Base-by-base conservation (phyloP, 2,113 vertebrate species). In the Brachirus orientalis region DNA sequence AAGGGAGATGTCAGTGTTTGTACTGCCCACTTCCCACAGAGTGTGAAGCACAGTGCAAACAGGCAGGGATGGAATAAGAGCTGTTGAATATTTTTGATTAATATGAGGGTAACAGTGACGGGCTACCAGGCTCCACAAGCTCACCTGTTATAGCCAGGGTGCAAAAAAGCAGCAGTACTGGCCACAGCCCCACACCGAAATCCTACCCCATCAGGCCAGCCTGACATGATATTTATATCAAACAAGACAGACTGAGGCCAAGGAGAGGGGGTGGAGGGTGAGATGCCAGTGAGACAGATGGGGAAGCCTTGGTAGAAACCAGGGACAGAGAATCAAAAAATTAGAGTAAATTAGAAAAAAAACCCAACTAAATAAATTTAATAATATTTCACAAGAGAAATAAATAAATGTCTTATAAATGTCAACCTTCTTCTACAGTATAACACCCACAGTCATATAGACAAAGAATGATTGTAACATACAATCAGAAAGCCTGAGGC, bases 151-250 rank as follows among this genome's bases (percentile, higher is more conserved):
- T 86, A 84, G 80, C 80, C 48, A 47, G 57, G 57, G 70, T 74
- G 78, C 69, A 82, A 75, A 77, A 77, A 84, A 61, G 28, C 28
- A 85, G 74, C 55, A 89, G 73, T 66, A 77, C 67, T 81, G 84
- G 78, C 79, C 50, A 45, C 68, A 47, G 75, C 55, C 78, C 79
- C 67, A 62, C 35, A 59, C 12, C 33, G 88, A 90, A 91, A 92
- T 83, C 72, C 72, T 69, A 90, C 63, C 84, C 86, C 74, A 58
- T 71, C 72, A 67, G 68, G 67, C 76, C 62, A 52, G 28, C 77
- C 80, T 66, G 7, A 41, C 67, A 50, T 28, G 84, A 88, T 90
- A 90, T 91, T 90, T 90, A 88, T 91, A 91, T 85, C 84, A 81
- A 84, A 83, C 72, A 80, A 83, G 73, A 73, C 84, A 78, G 84